Evolutionary conservation across 2,797 vertebrate genomes (phyloP).

Genomic region (Gallinago stenura): DNA sequence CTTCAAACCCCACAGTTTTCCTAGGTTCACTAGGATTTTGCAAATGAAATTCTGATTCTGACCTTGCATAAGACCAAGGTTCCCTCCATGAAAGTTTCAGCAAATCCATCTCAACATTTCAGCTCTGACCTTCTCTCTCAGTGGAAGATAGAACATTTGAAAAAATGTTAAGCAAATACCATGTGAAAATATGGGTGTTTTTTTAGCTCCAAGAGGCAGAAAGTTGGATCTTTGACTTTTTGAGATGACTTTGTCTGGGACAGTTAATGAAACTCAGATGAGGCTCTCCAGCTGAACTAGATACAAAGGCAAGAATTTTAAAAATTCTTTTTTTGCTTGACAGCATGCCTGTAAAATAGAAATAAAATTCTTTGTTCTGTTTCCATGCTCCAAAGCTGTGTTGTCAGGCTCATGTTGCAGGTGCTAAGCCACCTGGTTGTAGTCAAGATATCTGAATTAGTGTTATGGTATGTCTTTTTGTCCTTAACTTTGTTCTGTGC

Average conservation of each 20-base stretch:
- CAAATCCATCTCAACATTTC: conserved; percentile 49
- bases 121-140: conserved; percentile 45
- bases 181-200: background rate
- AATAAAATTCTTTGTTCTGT: background rate
- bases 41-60: background rate
- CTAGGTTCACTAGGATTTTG: background rate
- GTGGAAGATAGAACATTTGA: conserved; percentile 20
- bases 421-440: background rate
- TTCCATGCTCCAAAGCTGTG: background rate
- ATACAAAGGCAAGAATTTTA: background rate
- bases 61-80: background rate
- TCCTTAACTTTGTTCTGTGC: background rate
- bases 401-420: background rate
- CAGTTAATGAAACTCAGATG: background rate
- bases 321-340: background rate
- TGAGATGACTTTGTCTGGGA: background rate
- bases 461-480: background rate
- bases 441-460: background rate
- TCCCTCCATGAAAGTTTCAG: conserved; percentile 4
- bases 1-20: background rate
- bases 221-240: conserved; percentile 24
- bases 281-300: background rate
- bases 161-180: conserved; percentile 62
- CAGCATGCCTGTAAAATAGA: background rate
- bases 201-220: conserved; percentile 12